Conservation (phyloP, 2,888 invertebrate species). For the Nesidiocoris tenuis region DNA sequence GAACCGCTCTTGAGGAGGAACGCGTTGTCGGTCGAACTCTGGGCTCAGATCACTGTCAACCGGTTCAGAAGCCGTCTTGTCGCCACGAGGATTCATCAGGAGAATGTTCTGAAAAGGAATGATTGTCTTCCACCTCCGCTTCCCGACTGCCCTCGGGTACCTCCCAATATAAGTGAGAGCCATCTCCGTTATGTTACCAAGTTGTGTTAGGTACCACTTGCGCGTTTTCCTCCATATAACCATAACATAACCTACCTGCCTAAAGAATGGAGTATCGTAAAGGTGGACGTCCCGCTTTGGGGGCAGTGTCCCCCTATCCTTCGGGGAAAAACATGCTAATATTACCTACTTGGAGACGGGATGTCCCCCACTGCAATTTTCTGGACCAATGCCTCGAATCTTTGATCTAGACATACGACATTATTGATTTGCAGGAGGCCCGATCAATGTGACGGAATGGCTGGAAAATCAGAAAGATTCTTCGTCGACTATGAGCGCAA, state of each 20-base stretch:
- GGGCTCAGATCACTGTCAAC: conserved; percentile 51
- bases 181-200: background rate
- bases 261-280: no score
- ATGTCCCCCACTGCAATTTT: no score
- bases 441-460: conserved; percentile 48
- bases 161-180: conserved; percentile 49
- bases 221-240: no score
- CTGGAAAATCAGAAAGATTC: conserved; percentile 21
- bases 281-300: no score
- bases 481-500: background rate
- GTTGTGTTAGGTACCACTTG: no score
- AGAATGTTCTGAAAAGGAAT: conserved; percentile 33
- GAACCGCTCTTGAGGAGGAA: conserved; percentile 52
- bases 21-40: conserved; percentile 52
- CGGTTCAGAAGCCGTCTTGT: conserved; percentile 34
- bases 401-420: no score
- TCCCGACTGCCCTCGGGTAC: conserved; percentile 50
- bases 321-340: no score
- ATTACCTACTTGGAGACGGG: no score
- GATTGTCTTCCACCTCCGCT: conserved; percentile 44
- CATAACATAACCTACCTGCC: no score
- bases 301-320: no score
- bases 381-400: no score
- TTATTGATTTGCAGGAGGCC: conserved; percentile 48
- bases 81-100: conserved; percentile 14